phyloP scores from a whole-genome alignment of 2,888 invertebrate genomes.

The Platycheirus albimanus region DNA sequence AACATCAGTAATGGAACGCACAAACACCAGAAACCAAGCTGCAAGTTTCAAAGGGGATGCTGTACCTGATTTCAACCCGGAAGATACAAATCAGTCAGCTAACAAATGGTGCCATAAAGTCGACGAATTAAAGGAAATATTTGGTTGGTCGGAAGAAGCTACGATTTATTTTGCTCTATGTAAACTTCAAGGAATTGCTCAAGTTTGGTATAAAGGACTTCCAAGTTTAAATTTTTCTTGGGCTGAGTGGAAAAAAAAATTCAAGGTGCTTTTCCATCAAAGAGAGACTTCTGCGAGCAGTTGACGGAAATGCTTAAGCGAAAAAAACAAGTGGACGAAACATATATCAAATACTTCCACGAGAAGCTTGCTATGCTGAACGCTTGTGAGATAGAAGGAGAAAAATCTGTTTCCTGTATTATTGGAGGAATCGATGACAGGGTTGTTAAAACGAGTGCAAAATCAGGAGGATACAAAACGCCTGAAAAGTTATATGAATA shows the following conservation, averaged over 20 bases:
- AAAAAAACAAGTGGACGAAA: neutral
- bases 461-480: conserved; percentile 31
- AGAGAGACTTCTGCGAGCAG: conserved; percentile 18
- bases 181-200: conserved; percentile 27
- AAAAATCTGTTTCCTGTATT: no score
- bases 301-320: neutral
- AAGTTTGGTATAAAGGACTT: conserved; percentile 46
- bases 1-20: conserved; percentile 1
- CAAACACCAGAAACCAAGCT: neutral
- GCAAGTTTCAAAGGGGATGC: conserved; percentile 1
- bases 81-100: conserved; percentile 33
- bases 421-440: conserved; percentile 34
- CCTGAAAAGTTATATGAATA: conserved; percentile 46
- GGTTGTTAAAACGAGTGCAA: conserved; percentile 30
- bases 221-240: conserved; percentile 41
- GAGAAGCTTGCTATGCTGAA: no score
- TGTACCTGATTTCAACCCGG: conserved; percentile 47
- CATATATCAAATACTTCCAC: no score
- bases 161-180: conserved; percentile 29
- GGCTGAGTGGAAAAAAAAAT: conserved; percentile 33
- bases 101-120: conserved; percentile 37
- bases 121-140: conserved; percentile 29
- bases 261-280: conserved; percentile 34
- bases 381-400: no score
- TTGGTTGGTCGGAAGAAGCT: no score